Conservation (phyloP, 2,797 vertebrate genomes). For the Lepidocolaptes lacrymiger region DNA sequence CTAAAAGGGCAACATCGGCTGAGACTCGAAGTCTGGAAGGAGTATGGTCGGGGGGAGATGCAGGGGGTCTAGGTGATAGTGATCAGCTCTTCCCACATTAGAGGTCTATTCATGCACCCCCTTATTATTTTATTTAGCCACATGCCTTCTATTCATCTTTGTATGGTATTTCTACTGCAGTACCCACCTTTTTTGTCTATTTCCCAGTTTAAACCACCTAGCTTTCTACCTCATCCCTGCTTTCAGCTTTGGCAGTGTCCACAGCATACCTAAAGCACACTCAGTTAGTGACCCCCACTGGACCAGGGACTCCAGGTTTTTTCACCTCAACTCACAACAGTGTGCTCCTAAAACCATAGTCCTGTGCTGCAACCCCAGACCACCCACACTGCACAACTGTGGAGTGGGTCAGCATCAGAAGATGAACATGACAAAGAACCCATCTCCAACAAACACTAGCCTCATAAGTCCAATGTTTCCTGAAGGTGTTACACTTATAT, state of each 20-base stretch:
- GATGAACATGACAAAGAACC: not conserved
- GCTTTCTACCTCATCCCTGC: not conserved
- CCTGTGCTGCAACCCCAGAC: not conserved
- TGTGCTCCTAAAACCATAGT: not conserved
- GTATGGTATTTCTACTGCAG: not conserved
- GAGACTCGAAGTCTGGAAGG: not conserved
- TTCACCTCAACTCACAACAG: not conserved
- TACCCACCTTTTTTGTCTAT: not conserved
- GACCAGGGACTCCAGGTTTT: not conserved
- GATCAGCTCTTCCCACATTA: not conserved
- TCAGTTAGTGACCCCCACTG: not conserved
- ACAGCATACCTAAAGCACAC: not conserved
- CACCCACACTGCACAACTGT: not conserved
- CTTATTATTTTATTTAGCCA: not conserved
- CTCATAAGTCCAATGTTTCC: not conserved
- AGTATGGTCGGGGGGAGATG: not conserved
- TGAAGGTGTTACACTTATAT: rapidly evolving
- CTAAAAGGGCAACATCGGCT: constrained; percentile 27
- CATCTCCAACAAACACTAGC: not conserved
- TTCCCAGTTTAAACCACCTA: not conserved
- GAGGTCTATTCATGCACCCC: not conserved
- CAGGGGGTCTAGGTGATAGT: not conserved
- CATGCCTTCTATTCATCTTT: not conserved
- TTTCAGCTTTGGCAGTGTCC: not conserved
- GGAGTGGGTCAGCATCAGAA: not conserved